These are phyloP conservation scores for Hesperophylax magnus DNA, from an alignment of 1,140 invertebrate genomes.

Conservation along the genomic window DNA sequence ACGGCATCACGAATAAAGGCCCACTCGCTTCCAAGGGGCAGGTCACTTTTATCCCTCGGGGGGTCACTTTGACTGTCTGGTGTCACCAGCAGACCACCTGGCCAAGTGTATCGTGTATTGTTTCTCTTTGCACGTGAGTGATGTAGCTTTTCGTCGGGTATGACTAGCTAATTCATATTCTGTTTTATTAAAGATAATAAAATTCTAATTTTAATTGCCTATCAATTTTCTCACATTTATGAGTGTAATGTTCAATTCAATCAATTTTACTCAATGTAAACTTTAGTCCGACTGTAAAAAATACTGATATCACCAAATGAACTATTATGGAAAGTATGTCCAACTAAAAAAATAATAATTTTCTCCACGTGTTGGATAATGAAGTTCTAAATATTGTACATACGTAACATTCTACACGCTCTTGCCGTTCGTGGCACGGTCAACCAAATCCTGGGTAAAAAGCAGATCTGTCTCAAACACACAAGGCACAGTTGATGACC, in stretches of 20 bases:
- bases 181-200: no score
- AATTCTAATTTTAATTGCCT: no score
- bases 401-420: background rate
- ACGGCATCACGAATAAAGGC: background rate
- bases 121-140: conserved; percentile 2
- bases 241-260: no score
- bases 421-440: conserved; percentile 35
- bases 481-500: conserved; percentile 52
- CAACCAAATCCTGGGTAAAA: conserved; percentile 52
- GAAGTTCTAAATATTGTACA: conserved; percentile 21
- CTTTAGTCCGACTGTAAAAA: no score
- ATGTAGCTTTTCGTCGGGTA: background rate
- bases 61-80: conserved; percentile 10
- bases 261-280: no score
- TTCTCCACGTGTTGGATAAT: conserved; percentile 15
- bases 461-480: conserved; percentile 55
- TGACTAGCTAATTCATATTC: background rate
- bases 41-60: conserved; percentile 14
- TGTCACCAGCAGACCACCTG: background rate
- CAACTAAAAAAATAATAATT: background rate
- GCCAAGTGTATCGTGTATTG: background rate
- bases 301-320: no score
- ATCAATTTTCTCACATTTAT: no score
- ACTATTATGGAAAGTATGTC: no score
- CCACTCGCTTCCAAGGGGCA: background rate